Evolutionary conservation across 2,888 invertebrate genomes (phyloP).

Genomic region (Meiosimyza platycephala): DNA sequence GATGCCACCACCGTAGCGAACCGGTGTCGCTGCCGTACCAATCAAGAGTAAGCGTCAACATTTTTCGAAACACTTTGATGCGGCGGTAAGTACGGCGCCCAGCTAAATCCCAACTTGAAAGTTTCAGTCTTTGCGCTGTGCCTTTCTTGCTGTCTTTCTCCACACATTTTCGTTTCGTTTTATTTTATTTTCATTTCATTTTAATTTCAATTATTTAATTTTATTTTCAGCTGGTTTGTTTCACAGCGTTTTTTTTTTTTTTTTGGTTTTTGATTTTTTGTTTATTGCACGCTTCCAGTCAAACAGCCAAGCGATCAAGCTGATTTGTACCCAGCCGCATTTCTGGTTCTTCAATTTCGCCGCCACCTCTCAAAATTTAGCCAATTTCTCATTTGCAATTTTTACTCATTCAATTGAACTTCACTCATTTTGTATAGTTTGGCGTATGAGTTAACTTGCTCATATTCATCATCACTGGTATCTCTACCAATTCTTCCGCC

Average conservation of each 20-base stretch:
- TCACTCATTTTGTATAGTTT: too few relatives aligned
- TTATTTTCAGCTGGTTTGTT: conserved; percentile 1
- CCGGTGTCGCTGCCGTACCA: conserved; percentile 67
- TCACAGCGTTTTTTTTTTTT: background rate
- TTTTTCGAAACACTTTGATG: conserved; percentile 42
- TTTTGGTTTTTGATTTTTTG: conserved; percentile 10
- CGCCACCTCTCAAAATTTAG: background rate
- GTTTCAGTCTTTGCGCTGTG: conserved; percentile 4
- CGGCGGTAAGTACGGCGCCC: conserved; percentile 14
- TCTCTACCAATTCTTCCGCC: background rate
- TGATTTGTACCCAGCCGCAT: background rate
- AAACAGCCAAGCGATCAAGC: too few relatives aligned
- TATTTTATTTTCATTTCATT: conserved; percentile 12
- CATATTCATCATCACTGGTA: background rate
- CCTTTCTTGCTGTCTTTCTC: background rate
- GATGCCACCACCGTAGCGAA: conserved; percentile 55
- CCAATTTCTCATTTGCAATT: background rate
- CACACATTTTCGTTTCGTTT: conserved; percentile 8
- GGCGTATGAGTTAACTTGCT: background rate
- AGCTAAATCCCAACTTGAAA: conserved; percentile 30
- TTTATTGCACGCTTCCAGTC: background rate
- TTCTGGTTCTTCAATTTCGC: background rate
- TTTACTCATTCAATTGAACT: too few relatives aligned
- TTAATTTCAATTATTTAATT: conserved; percentile 3
- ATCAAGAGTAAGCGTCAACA: conserved; percentile 64